Evolutionary conservation across 2,113 vertebrate genomes (phyloP).

Genomic region (Orycteropus afer): DNA sequence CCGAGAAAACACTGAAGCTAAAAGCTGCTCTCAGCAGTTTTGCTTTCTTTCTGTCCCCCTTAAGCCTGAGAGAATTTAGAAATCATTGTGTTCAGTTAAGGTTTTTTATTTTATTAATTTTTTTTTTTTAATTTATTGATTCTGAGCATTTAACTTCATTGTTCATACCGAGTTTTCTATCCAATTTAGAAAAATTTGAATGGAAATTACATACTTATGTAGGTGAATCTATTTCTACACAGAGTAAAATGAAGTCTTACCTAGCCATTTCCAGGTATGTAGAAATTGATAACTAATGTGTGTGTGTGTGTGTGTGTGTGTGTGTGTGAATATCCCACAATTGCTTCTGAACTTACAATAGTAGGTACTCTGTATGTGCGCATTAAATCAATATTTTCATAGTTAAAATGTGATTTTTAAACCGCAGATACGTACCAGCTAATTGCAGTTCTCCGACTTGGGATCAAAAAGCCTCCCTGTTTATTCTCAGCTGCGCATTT

Average conservation of each 20-base stretch:
- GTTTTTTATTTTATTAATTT: neutral
- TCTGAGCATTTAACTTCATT: neutral
- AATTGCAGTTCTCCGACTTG: constrained; percentile 25
- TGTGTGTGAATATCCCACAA: neutral
- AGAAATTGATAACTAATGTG: constrained; percentile 36
- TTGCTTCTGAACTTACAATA: neutral
- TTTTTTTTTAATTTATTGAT: constrained; percentile 20
- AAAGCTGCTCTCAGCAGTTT: constrained; percentile 57
- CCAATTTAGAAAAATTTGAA: neutral
- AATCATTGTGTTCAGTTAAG: neutral
- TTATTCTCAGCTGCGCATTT: neutral
- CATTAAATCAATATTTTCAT: constrained; percentile 29
- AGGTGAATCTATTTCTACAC: neutral
- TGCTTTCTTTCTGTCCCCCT: constrained; percentile 56
- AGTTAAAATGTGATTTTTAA: constrained; percentile 30
- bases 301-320: neutral
- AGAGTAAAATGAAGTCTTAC: neutral
- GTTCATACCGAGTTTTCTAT: constrained; percentile 15
- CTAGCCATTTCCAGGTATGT: constrained; percentile 55
- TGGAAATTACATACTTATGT: neutral
- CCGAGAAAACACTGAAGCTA: constrained; percentile 34
- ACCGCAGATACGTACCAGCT: neutral
- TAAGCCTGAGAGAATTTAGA: constrained; percentile 35
- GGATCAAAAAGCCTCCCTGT: neutral
- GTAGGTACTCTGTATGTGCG: neutral